These are phyloP conservation scores for Antedon mediterranea DNA, from an alignment of 53 echinoderm and acorn worm genomes.

Conservation along the genomic window DNA sequence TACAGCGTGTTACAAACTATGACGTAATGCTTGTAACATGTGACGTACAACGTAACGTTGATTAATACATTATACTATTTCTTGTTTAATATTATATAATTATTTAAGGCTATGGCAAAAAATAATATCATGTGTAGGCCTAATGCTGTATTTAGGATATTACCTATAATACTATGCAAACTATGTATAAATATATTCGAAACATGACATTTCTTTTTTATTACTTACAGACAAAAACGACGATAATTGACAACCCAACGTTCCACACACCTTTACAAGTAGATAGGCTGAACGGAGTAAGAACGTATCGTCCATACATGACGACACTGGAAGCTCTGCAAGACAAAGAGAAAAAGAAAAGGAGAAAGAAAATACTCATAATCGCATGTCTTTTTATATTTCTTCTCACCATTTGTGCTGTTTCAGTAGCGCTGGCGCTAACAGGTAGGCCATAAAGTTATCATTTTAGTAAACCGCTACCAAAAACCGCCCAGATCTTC, in stretches of 20 bases:
- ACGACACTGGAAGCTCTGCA: not conserved
- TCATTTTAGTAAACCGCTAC: no score
- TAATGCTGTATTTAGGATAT: not conserved
- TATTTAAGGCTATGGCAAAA: no score
- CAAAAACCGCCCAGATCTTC: no score
- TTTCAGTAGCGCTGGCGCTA: not conserved
- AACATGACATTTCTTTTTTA: no score
- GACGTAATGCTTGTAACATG: no score
- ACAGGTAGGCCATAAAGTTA: no score
- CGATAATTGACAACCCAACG: not conserved
- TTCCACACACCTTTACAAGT: not conserved
- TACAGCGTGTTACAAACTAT: no score
- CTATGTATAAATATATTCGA: no score
- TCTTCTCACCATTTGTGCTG: not conserved
- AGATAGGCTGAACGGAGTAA: not conserved
- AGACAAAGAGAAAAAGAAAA: not conserved
- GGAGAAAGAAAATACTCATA: not conserved
- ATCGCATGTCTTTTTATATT: not conserved
- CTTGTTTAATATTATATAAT: no score
- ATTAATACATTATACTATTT: no score
- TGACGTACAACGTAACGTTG: no score
- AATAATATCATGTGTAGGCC: no score
- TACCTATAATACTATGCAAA: not conserved
- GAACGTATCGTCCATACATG: not conserved
- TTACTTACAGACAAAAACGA: not conserved